Conservation (phyloP, 2,888 invertebrate species). For the Elaeidobius kamerunicus region DNA sequence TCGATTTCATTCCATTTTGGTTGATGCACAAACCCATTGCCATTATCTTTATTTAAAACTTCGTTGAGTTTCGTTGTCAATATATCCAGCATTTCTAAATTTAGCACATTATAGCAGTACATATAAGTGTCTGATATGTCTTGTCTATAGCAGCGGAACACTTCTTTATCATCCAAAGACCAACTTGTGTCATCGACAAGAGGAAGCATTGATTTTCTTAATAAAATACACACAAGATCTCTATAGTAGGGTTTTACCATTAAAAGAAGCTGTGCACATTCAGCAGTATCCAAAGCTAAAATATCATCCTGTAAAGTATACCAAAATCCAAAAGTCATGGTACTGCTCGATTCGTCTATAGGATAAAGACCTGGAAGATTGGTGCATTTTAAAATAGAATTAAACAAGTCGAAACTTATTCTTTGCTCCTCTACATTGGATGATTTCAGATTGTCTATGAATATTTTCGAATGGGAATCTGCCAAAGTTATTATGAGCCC, state of each 20-base stretch:
- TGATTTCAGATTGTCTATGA: conserved; percentile 54
- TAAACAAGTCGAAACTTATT: conserved; percentile 62
- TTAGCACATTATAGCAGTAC: conserved; percentile 83
- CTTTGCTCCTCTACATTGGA: conserved; percentile 53
- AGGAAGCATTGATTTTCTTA: conserved; percentile 79
- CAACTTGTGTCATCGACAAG: conserved; percentile 53
- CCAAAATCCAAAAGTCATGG: conserved; percentile 87
- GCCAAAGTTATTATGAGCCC: conserved; percentile 67
- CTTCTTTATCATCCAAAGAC: conserved; percentile 78
- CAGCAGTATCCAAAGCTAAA: conserved; percentile 50
- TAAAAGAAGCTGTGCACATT: conserved; percentile 53
- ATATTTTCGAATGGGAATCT: conserved; percentile 63
- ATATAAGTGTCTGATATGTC: conserved; percentile 53
- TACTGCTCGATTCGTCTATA: conserved; percentile 82
- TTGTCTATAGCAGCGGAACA: conserved; percentile 65
- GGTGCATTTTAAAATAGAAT: conserved; percentile 74
- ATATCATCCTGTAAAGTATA: conserved; percentile 82
- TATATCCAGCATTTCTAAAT: conserved; percentile 67
- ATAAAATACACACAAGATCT: conserved; percentile 69
- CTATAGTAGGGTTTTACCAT: conserved; percentile 76
- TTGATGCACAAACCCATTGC: conserved; percentile 36
- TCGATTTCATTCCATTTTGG: conserved; percentile 60
- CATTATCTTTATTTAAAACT: conserved; percentile 49
- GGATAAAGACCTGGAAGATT: conserved; percentile 82
- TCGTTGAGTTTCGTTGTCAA: conserved; percentile 63